Evolutionary conservation across 1,140 invertebrate genomes (phyloP), one percentile per base, ranked within the genome.

Genomic region (Leptopilina boulardi): DNA sequence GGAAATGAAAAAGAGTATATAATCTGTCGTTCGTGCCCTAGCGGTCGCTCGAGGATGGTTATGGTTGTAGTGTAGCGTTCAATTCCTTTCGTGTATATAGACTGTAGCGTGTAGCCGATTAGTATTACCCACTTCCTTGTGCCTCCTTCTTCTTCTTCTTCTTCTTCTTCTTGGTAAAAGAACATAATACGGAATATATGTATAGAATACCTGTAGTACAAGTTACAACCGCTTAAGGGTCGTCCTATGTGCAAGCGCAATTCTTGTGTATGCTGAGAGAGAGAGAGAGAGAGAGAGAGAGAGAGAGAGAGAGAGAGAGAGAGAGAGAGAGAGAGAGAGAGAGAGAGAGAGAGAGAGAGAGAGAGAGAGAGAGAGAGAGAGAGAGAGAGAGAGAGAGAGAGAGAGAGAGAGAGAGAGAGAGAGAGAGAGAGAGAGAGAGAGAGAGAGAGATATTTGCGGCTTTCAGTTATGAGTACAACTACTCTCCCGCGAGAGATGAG

Each of bases 41-140:
- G 59, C 73, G 79, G 51, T 78, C 77, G 44, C 44, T 41, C 9
- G 13, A n/a, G 19, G 71, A 38, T 71, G 70, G 72, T 34, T 44
- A 54, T 26, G 42, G 15, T 10, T 21, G 10, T 10, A 72, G 70
- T 42, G 44, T 10, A 18, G 71, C 56, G 78, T 77, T 80, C 77
- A 77, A 84, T 84, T 86, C 83, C 78, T 76, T 83, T 18, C 34
- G 34, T 38, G 9, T 38, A 8, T 51, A 18, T 51, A 51, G 47
- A 51, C 13, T 51, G 47, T 15, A 18, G 47, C 83, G 81, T 82
- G 79, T 80, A 79, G 83, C 79, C 84, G 85, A 86, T 86, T 86
- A 87, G 80, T 75, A 75, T 66, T 77, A 34, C 23, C 59, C 59
- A 83, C 77, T 79, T 80, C 79, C 81, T 83, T 82, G 79, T 82